A percentile compares a stretch with the other conserved stretches of the same genome.
phyloP scores from a whole-genome alignment of 1,140 invertebrate genomes.

The Leptinotarsa lineolata region DNA sequence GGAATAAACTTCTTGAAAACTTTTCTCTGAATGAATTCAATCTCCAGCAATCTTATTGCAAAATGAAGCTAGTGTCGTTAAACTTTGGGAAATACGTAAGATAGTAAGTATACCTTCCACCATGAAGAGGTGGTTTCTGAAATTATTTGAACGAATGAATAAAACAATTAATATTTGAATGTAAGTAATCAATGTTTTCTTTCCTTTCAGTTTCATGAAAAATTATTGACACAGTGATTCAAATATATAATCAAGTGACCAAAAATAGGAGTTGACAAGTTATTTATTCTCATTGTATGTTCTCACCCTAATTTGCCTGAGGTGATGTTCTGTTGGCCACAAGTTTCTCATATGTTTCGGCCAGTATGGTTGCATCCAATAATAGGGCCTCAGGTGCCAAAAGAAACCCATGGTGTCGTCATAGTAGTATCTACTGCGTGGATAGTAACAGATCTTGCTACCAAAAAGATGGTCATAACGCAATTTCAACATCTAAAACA shows the following conservation, averaged over 20 bases:
- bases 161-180: no score
- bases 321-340: constrained; percentile 42
- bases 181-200: background rate
- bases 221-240: background rate
- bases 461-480: constrained; percentile 37
- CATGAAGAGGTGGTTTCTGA: no score
- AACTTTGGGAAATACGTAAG: no score
- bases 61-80: no score
- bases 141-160: no score
- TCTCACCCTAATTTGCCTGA: constrained; percentile 41
- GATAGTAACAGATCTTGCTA: constrained; percentile 33
- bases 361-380: constrained; percentile 28
- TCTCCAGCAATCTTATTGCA: no score
- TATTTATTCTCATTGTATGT: background rate
- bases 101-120: no score
- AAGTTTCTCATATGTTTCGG: constrained; percentile 35
- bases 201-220: background rate
- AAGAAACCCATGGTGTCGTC: constrained; percentile 31
- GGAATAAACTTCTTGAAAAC: no score
- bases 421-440: constrained; percentile 34
- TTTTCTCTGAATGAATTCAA: no score
- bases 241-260: background rate
- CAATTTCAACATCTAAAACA: constrained; percentile 32
- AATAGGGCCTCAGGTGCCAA: constrained; percentile 32
- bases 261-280: background rate